Evolutionary conservation across 2,888 invertebrate genomes (phyloP).

Genomic region (Belgica antarctica): DNA sequence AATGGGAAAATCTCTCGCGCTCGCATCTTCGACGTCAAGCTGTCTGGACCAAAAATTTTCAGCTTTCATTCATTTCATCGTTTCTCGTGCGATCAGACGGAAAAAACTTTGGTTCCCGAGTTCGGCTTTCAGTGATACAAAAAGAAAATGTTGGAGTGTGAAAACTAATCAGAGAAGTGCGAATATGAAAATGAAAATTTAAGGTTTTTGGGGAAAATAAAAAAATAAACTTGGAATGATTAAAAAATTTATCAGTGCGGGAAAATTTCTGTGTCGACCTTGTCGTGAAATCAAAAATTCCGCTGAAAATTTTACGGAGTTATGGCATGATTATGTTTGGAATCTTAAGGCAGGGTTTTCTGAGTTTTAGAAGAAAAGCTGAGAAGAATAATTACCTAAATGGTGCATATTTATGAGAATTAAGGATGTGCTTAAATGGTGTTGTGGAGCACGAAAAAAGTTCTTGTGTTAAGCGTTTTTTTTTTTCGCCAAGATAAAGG

Average conservation of each 20-base stretch:
- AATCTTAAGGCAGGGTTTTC: no score
- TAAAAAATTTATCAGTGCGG: neutral
- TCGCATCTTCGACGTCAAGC: conserved; percentile 23
- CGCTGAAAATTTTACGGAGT: neutral
- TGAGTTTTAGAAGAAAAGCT: no score
- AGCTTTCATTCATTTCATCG: conserved; percentile 34
- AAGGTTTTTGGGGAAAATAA: no score
- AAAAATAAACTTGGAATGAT: neutral
- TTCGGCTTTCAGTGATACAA: neutral
- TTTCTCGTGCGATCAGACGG: conserved; percentile 7
- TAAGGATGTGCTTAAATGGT: neutral
- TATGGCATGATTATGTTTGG: no score
- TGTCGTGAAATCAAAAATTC: neutral
- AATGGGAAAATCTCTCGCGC: neutral
- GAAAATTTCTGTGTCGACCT: neutral
- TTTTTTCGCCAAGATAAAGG: no score
- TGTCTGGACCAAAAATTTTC: conserved; percentile 33
- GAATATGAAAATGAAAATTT: no score
- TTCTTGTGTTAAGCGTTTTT: no score
- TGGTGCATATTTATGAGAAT: neutral
- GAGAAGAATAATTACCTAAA: neutral
- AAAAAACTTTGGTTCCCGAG: neutral
- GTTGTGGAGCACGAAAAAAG: neutral
- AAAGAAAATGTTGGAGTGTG: no score
- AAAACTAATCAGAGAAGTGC: no score